Base-by-base conservation (phyloP, 2,113 vertebrate species). In the Prionailurus viverrinus region DNA sequence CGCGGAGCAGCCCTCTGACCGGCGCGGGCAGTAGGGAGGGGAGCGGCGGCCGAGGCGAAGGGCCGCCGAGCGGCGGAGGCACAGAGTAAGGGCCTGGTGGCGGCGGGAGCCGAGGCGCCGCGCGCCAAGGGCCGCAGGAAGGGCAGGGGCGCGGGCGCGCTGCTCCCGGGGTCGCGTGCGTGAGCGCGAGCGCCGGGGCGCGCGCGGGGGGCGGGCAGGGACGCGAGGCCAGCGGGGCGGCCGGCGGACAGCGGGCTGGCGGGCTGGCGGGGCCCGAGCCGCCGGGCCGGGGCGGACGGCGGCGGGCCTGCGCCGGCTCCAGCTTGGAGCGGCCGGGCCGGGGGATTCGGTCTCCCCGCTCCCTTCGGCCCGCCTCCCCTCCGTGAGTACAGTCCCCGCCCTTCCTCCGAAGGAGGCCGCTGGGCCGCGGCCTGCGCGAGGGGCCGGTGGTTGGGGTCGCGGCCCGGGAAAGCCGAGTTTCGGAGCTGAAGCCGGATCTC, bases 321-420 rank as follows among this genome's bases (percentile, higher is more conserved):
- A 51, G 71, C 90, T 82, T 29, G 4, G n/a, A 66, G 91, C 74
- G 48, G 66, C 92, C 11, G 55, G 80, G 96, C 93, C 27, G 65
- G 92, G 80, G 86, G 89, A 89, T 33, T 95, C 73, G 95, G 92
- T 84, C 97, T 94, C 91, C 41, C 36, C 14, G 81, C 66, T 81
- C 71, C 27, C 95, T 91, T 31, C 5, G 33, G 93, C 81, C 86
- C 78, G 91, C 93, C 78, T 88, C 66, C 8, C 31, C 79, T 96
- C 66, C 4, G 96, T 95, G 95, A 98, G 97, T 96, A 82, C 68
- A 8, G 86, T 96, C 96, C 71, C 97, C 97, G 82, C 97, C 97
- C 89, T 97, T 98, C 89, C 66, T 92, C 73, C 51, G 7, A 51
- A 82, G 69, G 68, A 95, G 95, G 94, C 96, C 83, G 51, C 96